phyloP scores from a whole-genome alignment of 1,140 invertebrate species.

The Luehdorfia chinensis region DNA sequence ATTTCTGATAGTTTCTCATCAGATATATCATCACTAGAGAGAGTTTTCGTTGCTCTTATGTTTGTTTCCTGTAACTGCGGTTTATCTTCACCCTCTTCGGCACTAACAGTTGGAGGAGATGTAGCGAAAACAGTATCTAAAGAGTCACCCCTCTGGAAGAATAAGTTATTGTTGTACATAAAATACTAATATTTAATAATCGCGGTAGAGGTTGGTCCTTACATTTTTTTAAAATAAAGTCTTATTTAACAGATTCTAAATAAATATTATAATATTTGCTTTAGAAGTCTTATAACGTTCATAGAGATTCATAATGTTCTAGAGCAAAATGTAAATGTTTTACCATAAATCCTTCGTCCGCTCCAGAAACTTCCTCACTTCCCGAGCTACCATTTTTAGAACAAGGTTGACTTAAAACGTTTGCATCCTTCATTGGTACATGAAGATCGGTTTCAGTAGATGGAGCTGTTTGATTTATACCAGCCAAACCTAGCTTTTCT shows the following conservation, averaged over 20 bases:
- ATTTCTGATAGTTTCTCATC: slow-evolving; percentile 61
- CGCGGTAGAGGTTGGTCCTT: background rate
- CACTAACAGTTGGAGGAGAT: slow-evolving; percentile 69
- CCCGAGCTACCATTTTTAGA: slow-evolving; percentile 66
- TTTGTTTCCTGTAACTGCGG: slow-evolving; percentile 16
- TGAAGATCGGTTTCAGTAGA: slow-evolving; percentile 16
- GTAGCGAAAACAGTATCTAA: slow-evolving; percentile 79
- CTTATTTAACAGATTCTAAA: background rate
- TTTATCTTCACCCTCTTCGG: slow-evolving; percentile 41
- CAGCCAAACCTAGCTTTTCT: slow-evolving; percentile 69
- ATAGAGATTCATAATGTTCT: no score
- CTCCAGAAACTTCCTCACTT: slow-evolving; percentile 65
- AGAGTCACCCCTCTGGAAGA: slow-evolving; percentile 77
- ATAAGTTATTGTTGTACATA: no score
- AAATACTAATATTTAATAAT: background rate
- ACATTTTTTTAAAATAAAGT: background rate
- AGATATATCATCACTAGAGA: slow-evolving; percentile 40
- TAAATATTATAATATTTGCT: no score
- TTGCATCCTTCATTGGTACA: background rate
- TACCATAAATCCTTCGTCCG: slow-evolving; percentile 75
- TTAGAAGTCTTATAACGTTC: no score
- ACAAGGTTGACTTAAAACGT: slow-evolving; percentile 18
- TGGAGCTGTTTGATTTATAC: slow-evolving; percentile 15
- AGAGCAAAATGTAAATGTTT: no score
- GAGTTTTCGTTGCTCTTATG: background rate